These are phyloP conservation scores for Crypturellus undulatus DNA, from an alignment of 2,113 vertebrate species.

Conservation along the genomic window DNA sequence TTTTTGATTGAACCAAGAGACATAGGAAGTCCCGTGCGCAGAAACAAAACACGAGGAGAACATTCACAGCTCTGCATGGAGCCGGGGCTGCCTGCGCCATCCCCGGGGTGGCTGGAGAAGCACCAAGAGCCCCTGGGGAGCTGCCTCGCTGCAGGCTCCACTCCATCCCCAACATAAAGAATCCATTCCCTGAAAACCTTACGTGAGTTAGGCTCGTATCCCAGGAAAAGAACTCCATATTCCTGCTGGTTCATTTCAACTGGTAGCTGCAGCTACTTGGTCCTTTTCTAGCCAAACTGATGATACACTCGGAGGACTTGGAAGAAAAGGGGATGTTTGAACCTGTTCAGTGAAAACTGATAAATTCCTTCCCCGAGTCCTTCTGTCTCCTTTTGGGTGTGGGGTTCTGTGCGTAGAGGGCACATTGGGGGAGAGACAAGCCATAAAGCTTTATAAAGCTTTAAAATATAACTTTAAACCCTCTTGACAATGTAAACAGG, in stretches of 20 bases:
- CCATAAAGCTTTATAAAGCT: slow-evolving; percentile 67
- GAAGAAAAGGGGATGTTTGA: neutral
- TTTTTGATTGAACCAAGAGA: neutral
- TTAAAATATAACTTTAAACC: slow-evolving; percentile 62
- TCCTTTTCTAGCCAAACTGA: slow-evolving; percentile 1
- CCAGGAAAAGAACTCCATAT: neutral
- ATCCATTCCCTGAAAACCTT: neutral
- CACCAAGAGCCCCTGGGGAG: accelerated
- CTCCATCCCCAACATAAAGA: neutral
- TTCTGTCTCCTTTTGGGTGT: neutral
- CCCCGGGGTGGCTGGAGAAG: neutral
- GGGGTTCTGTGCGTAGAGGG: accelerated
- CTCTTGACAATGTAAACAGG: slow-evolving; percentile 8
- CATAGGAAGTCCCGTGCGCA: neutral
- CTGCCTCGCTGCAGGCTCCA: neutral
- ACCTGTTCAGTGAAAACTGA: slow-evolving; percentile 24
- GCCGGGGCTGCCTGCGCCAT: neutral
- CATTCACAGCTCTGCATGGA: neutral
- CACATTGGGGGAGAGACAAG: neutral
- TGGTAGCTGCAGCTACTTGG: slow-evolving; percentile 1
- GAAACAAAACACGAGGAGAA: neutral
- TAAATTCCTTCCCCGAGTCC: slow-evolving; percentile 35
- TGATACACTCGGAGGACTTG: slow-evolving; percentile 2
- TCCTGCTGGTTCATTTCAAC: neutral
- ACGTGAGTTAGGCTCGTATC: neutral